Conservation (phyloP, 2,113 vertebrate genomes). For the Carassius carassius region DNA sequence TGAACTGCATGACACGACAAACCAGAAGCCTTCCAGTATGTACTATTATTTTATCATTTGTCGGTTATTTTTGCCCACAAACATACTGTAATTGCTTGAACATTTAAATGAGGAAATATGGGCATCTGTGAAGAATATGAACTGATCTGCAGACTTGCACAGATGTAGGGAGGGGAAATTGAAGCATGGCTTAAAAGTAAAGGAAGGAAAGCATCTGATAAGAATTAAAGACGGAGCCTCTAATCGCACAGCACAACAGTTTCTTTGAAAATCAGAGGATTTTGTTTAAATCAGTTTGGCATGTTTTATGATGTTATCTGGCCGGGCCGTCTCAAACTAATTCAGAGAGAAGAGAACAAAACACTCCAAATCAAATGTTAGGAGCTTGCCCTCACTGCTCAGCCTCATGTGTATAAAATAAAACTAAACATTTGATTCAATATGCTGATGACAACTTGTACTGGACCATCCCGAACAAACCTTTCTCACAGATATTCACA, state of each 20-base stretch:
- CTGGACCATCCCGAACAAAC: neutral
- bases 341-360: constrained; percentile 2
- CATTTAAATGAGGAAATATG: constrained; percentile 14
- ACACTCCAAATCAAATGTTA: neutral
- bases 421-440: neutral
- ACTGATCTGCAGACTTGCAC: neutral
- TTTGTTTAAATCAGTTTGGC: neutral
- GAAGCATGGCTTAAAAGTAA: constrained; percentile 3
- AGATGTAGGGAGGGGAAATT: constrained; percentile 3
- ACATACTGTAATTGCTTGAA: neutral
- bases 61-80: neutral
- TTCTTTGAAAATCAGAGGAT: neutral
- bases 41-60: neutral
- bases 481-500: neutral
- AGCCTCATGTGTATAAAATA: neutral
- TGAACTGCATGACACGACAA: neutral
- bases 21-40: neutral
- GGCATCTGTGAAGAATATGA: neutral
- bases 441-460: neutral
- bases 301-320: constrained; percentile 1
- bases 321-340: neutral
- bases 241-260: neutral
- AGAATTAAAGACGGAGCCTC: constrained; percentile 1
- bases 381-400: neutral
- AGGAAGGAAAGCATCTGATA: constrained; percentile 28